Evolutionary conservation across 2,888 invertebrate genomes (phyloP).

Genomic region (Epinotia ramella): DNA sequence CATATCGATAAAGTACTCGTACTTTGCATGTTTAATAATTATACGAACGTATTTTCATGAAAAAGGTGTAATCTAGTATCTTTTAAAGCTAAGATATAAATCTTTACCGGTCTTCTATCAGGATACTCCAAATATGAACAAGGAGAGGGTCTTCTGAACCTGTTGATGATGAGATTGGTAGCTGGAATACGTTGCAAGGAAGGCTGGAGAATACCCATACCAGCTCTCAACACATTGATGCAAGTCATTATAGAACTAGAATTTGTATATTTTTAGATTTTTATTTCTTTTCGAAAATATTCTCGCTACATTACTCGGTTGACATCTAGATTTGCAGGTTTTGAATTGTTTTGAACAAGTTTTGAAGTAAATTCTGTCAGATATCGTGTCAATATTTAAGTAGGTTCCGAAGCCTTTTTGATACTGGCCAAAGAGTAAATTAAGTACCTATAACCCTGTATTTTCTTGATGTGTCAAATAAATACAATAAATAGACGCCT

Average conservation of each 20-base stretch:
- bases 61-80: too few relatives aligned
- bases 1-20: too few relatives aligned
- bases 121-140: constrained; percentile 54
- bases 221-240: constrained; percentile 44
- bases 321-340: background rate
- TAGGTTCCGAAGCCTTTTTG: background rate
- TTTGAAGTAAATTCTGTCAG: background rate
- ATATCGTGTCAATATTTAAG: background rate
- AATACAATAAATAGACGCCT: too few relatives aligned
- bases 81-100: too few relatives aligned
- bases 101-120: constrained; percentile 62
- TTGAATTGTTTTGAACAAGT: too few relatives aligned
- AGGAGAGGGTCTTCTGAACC: constrained; percentile 57
- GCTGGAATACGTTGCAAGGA: constrained; percentile 13
- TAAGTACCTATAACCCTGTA: too few relatives aligned
- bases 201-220: constrained; percentile 17
- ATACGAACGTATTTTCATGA: too few relatives aligned
- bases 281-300: background rate
- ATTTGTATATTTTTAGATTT: constrained; percentile 15
- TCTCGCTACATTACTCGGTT: constrained; percentile 1
- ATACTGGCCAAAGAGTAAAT: too few relatives aligned
- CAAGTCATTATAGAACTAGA: constrained; percentile 48
- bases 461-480: too few relatives aligned
- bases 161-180: constrained; percentile 47
- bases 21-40: too few relatives aligned